phyloP scores from a whole-genome alignment of 2,888 invertebrate species.

The Eristalis tenax region DNA sequence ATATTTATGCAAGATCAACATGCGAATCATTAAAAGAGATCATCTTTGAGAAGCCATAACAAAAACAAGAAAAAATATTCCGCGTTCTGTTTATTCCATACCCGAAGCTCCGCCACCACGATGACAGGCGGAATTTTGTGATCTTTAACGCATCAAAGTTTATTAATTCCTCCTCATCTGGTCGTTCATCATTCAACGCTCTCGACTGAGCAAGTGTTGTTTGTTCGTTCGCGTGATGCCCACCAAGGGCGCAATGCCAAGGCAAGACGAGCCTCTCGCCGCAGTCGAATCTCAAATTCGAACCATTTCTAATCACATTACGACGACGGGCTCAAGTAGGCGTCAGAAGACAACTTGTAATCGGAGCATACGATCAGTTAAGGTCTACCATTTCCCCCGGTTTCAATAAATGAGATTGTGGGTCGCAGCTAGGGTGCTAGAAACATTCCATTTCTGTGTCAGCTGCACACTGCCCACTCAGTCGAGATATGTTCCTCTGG shows the following conservation, averaged over 20 bases:
- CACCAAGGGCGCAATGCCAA: conserved; percentile 21
- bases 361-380: conserved; percentile 54
- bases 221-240: neutral
- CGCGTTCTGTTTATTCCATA: conserved; percentile 33
- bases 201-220: neutral
- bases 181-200: conserved; percentile 7
- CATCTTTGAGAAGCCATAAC: conserved; percentile 35
- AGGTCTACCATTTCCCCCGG: conserved; percentile 47
- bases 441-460: conserved; percentile 43
- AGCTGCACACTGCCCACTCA: conserved; percentile 61
- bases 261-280: conserved; percentile 24
- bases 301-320: conserved; percentile 39
- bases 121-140: conserved; percentile 1
- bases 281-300: conserved; percentile 3
- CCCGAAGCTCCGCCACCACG: conserved; percentile 14
- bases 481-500: conserved; percentile 27
- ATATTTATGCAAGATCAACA: conserved; percentile 69
- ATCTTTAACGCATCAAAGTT: conserved; percentile 24
- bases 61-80: neutral
- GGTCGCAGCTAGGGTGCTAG: conserved; percentile 42
- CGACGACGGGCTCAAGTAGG: conserved; percentile 43
- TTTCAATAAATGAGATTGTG: conserved; percentile 62
- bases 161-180: conserved; percentile 24
- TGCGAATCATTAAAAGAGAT: conserved; percentile 59
- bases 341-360: conserved; percentile 57